Conservation (phyloP, 2,113 vertebrate species). For the Smithornis capensis region DNA sequence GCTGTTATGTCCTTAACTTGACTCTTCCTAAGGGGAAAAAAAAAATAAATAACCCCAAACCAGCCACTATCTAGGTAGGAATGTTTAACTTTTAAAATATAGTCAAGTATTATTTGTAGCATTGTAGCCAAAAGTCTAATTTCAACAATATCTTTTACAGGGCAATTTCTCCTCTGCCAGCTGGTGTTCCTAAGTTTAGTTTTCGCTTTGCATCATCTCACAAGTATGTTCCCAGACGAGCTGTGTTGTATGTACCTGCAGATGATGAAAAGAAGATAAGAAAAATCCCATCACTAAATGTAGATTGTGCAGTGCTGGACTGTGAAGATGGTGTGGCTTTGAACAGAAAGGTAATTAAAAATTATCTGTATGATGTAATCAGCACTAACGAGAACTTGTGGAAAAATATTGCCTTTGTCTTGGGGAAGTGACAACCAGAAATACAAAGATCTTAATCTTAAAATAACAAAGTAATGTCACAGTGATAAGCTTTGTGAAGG, state of each 20-base stretch:
- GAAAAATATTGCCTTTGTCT: neutral
- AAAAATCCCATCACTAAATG: conserved; percentile 87
- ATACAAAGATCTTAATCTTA: neutral
- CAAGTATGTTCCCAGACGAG: conserved; percentile 88
- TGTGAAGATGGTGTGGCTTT: conserved; percentile 96
- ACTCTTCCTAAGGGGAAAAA: neutral
- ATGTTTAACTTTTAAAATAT: neutral
- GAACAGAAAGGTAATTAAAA: conserved; percentile 89
- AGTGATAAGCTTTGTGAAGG: conserved; percentile 5
- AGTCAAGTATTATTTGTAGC: neutral
- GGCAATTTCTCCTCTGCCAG: neutral
- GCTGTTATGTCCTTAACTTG: neutral
- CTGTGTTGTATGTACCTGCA: conserved; percentile 93
- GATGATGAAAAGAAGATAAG: conserved; percentile 92
- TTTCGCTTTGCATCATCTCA: conserved; percentile 52
- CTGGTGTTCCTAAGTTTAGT: conserved; percentile 6
- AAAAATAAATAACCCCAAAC: neutral
- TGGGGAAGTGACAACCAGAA: neutral
- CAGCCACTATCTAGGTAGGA: neutral
- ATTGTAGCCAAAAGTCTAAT: neutral
- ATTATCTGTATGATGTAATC: neutral
- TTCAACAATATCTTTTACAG: conserved; percentile 56
- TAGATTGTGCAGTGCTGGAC: conserved; percentile 93
- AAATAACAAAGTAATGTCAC: neutral
- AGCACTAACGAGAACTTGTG: neutral